Evolutionary conservation across 2,113 vertebrate species (phyloP).

Genomic region (Oriolus oriolus): DNA sequence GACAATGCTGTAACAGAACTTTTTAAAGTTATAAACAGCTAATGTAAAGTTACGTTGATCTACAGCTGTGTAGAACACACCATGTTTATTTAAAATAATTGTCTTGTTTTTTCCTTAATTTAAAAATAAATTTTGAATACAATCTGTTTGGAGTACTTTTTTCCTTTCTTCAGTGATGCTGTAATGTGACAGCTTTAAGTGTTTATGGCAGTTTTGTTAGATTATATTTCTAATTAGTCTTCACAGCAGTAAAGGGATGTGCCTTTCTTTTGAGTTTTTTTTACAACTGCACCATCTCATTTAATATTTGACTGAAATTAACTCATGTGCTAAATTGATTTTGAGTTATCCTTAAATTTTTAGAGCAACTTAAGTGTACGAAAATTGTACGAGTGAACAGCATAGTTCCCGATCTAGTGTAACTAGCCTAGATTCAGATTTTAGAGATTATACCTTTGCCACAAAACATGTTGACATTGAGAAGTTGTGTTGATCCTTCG

Average conservation of each 20-base stretch:
- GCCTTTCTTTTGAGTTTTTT: neutral
- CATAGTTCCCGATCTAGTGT: fast-evolving
- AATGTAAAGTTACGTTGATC: conserved; percentile 59
- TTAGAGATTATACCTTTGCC: neutral
- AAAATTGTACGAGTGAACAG: neutral
- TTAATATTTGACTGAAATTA: neutral
- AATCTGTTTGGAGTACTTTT: conserved; percentile 44
- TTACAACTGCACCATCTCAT: neutral
- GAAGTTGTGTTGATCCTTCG: neutral
- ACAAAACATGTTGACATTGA: neutral
- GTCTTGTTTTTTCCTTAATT: conserved; percentile 71
- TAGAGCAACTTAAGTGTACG: neutral
- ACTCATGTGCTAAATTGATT: neutral
- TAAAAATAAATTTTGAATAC: conserved; percentile 81
- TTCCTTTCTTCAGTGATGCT: neutral
- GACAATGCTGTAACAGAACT: conserved; percentile 65
- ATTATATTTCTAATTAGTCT: neutral
- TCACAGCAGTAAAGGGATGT: neutral
- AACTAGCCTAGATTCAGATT: neutral
- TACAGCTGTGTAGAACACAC: conserved; percentile 61
- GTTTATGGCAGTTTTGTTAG: neutral
- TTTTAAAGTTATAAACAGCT: conserved; percentile 47
- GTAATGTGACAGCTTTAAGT: neutral
- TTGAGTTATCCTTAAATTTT: neutral
- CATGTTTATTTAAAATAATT: conserved; percentile 78